Evolutionary conservation across 92 coral and sea anemone genomes (phyloP), one percentile per base, ranked within the genome.

Genomic region (Phenganax stokvisi): DNA sequence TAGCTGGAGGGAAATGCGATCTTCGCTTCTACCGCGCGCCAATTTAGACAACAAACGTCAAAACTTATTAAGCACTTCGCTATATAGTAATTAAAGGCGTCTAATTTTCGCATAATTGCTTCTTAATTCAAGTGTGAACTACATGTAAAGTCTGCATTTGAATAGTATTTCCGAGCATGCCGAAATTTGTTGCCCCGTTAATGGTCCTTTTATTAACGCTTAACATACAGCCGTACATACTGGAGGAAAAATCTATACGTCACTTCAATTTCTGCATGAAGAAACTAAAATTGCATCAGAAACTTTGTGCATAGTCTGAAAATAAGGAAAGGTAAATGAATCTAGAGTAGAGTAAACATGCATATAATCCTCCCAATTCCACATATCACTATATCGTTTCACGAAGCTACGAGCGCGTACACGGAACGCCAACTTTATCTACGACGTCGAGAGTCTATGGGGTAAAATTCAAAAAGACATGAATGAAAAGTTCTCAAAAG

Each of bases 91-190:
- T 68, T 68, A 64, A 64, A 64, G 9, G 2, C 30, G 70, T 10
- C 30, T 44, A 17, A 64, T 64, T 17, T 68, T 37, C 20, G 31
- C 54, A 12, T 68, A 68, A 68, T 29, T 68, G 47, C n/a, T 68
- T 68, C 73, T 68, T 68, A 68, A 68, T 30, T 30, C 73, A 68
- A 30, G 54, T 53, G 54, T 9, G 73, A 68, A 11, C n/a, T 20
- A 20, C 25, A 20, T 20, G 47, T 37, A 37, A 4, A 68, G 52
- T 30, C 47, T 64, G 30, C 70, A 64, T 6, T 30, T 37, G 31
- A 64, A 8, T 28, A 3, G 8, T 13, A 17, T 13, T 61, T 61
- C 28, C 13, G 73, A 68, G 47, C 47, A 68, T 68, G 30, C 16
- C 11, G 52, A 30, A 68, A 37, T 37, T 20, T 64, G 70, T 20